These are phyloP conservation scores for Paguma larvata DNA, from an alignment of 2,797 vertebrate species.

Conservation along the genomic window DNA sequence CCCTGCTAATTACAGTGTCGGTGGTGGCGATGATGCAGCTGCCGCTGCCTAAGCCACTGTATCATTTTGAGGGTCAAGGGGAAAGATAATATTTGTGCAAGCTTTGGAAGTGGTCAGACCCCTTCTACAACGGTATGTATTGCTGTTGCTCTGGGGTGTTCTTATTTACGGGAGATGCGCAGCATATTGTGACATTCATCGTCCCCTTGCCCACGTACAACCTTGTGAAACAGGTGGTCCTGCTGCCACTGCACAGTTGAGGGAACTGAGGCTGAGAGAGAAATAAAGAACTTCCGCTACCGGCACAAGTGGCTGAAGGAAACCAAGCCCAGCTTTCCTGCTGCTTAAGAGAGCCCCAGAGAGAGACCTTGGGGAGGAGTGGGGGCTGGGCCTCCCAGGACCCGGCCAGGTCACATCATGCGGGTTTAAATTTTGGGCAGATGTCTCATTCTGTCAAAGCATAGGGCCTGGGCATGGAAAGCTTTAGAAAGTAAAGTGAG, in stretches of 20 bases:
- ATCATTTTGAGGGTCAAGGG: not conserved
- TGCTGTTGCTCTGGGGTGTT: not conserved
- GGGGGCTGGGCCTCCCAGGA: not conserved
- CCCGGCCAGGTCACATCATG: fast-evolving
- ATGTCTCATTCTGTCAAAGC: not conserved
- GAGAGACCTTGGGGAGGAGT: not conserved
- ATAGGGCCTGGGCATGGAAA: not conserved
- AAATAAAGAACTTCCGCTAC: not conserved
- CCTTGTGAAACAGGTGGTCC: not conserved
- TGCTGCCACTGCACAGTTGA: not conserved
- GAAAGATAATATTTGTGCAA: not conserved
- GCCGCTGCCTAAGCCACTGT: not conserved
- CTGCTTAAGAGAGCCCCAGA: not conserved
- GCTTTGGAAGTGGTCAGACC: not conserved
- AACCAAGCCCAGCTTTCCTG: not conserved
- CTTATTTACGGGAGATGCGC: not conserved
- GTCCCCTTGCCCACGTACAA: not conserved
- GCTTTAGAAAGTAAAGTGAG: not conserved
- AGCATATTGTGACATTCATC: not conserved
- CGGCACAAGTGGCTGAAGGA: not conserved
- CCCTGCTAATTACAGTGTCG: not conserved
- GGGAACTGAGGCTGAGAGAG: not conserved
- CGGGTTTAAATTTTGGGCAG: not conserved
- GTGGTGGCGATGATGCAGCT: too few species aligned
- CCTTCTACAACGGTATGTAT: not conserved